Conservation (phyloP, 2,113 vertebrate species). For the Notiomystis cincta region DNA sequence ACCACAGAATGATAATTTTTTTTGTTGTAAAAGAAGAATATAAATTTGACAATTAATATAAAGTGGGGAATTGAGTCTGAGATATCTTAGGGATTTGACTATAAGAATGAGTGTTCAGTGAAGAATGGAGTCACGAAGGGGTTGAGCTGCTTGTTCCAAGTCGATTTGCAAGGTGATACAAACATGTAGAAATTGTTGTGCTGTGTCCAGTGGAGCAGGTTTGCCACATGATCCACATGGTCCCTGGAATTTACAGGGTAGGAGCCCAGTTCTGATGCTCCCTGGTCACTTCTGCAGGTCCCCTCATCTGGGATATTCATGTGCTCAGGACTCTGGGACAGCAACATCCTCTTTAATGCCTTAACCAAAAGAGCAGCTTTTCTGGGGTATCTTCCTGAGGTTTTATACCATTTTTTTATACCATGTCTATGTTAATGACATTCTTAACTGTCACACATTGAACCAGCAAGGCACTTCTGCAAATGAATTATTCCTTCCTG, state of each 20-base stretch:
- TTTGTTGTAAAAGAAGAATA: neutral
- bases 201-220: neutral
- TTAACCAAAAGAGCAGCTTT: neutral
- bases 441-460: neutral
- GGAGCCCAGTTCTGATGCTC: neutral
- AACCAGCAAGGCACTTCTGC: neutral
- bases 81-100: neutral
- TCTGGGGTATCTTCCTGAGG: neutral
- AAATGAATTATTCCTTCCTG: neutral
- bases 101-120: neutral
- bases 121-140: neutral
- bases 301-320: neutral
- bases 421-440: neutral
- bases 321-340: neutral
- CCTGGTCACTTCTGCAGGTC: neutral
- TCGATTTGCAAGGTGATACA: neutral
- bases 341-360: neutral
- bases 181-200: neutral
- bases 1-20: neutral
- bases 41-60: neutral
- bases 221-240: fast-evolving
- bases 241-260: neutral
- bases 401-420: neutral
- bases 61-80: neutral
- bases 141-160: neutral